Evolutionary conservation across 2,888 invertebrate species (phyloP).

Genomic region (Tiphia femorata): DNA sequence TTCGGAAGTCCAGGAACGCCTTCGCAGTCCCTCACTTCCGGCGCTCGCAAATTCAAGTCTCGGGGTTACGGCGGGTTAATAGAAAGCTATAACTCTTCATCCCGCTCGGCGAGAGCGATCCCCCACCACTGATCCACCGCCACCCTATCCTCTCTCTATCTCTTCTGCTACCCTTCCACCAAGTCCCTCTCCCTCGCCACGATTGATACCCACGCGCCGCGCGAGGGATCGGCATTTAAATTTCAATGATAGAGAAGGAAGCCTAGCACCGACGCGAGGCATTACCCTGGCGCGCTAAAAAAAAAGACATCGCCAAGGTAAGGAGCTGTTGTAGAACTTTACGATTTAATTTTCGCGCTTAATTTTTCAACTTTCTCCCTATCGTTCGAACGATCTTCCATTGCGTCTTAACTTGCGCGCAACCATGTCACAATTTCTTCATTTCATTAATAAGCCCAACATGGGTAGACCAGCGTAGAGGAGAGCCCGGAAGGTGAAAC

Average conservation of each 20-base stretch:
- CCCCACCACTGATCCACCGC: too few relatives aligned
- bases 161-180: neutral
- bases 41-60: conserved; percentile 14
- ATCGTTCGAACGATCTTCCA: too few relatives aligned
- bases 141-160: too few relatives aligned
- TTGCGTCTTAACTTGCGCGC: too few relatives aligned
- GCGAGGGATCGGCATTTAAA: conserved; percentile 20
- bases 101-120: conserved; percentile 4
- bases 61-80: conserved; percentile 31
- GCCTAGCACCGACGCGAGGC: neutral
- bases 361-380: too few relatives aligned
- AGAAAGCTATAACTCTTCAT: conserved; percentile 36
- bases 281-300: neutral
- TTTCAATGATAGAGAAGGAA: conserved; percentile 15
- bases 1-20: neutral
- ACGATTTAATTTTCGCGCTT: too few relatives aligned
- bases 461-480: too few relatives aligned
- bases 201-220: conserved; percentile 1
- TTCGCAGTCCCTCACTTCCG: neutral
- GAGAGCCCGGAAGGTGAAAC: too few relatives aligned
- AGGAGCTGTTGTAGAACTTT: too few relatives aligned
- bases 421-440: too few relatives aligned
- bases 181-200: conserved; percentile 1
- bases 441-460: too few relatives aligned
- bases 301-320: too few relatives aligned